Evolutionary conservation across 2,113 vertebrate species (phyloP).

Genomic region (Gadus macrocephalus): DNA sequence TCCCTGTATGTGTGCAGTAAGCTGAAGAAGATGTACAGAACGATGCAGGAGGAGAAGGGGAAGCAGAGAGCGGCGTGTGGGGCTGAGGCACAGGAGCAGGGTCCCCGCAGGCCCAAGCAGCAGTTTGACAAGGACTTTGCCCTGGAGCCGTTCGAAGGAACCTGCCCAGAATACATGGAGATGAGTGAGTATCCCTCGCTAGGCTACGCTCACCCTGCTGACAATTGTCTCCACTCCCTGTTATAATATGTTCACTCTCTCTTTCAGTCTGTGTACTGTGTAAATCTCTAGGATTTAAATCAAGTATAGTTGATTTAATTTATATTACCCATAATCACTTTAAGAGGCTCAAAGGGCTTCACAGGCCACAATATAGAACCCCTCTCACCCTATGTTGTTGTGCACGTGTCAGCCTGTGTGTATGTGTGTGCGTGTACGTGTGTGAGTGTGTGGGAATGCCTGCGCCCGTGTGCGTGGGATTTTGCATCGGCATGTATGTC

Average conservation of each 20-base stretch:
- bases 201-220: background rate
- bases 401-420: too few relatives aligned
- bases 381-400: too few relatives aligned
- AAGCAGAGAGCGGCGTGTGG: conserved; percentile 43
- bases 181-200: conserved; percentile 81
- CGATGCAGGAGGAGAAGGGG: conserved; percentile 81
- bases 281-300: too few relatives aligned
- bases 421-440: too few relatives aligned
- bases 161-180: conserved; percentile 97
- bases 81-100: conserved; percentile 60
- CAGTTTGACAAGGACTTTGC: conserved; percentile 87
- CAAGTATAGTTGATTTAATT: too few relatives aligned
- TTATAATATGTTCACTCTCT: background rate
- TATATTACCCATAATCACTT: too few relatives aligned
- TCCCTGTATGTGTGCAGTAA: conserved; percentile 73
- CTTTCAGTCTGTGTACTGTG: background rate
- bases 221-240: background rate
- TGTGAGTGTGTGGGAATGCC: too few relatives aligned
- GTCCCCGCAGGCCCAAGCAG: conserved; percentile 74
- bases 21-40: conserved; percentile 90
- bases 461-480: too few relatives aligned
- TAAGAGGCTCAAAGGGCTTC: too few relatives aligned
- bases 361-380: too few relatives aligned
- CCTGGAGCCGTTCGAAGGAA: conserved; percentile 88
- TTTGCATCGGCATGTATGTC: too few relatives aligned